Percentiles rank a stretch among this genome's conserved stretches.
Evolutionary conservation across 2,113 vertebrate genomes (phyloP).

Genomic region (Cardinalis cardinalis): DNA sequence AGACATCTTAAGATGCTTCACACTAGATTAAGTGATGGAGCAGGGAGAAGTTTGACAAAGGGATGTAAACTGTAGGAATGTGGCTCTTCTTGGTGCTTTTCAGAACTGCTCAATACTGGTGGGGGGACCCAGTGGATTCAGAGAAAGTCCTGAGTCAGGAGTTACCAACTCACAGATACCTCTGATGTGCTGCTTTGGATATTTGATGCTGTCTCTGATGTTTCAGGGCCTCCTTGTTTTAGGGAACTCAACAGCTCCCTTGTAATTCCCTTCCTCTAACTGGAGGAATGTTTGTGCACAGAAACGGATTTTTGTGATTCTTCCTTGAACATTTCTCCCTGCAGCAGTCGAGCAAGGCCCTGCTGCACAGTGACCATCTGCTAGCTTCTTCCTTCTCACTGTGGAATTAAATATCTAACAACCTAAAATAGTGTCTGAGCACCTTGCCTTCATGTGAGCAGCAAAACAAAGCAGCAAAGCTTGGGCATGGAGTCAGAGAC

Average conservation of each 20-base stretch:
- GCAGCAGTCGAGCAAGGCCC: not conserved
- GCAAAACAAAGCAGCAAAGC: not conserved
- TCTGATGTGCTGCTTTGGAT: not conserved
- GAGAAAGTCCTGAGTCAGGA: not conserved
- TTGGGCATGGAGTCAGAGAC: not conserved
- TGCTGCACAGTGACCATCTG: constrained; percentile 21
- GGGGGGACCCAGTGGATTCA: not conserved
- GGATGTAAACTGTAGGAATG: not conserved
- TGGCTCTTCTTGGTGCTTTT: not conserved
- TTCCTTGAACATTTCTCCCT: not conserved
- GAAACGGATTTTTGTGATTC: not conserved
- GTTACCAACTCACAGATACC: not conserved
- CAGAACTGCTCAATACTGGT: not conserved
- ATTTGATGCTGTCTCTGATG: not conserved
- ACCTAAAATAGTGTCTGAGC: not conserved
- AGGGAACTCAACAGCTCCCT: not conserved
- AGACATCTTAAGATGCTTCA: not conserved
- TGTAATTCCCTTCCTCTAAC: not conserved
- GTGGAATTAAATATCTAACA: constrained; percentile 5
- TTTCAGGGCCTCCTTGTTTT: not conserved
- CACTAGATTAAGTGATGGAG: not conserved
- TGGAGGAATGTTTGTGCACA: not conserved
- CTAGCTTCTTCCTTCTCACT: not conserved
- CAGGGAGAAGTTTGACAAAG: not conserved
- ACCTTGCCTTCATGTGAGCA: not conserved